Evolutionary conservation across 2,113 vertebrate genomes (phyloP).

Genomic region (Eudyptes chrysolophus): DNA sequence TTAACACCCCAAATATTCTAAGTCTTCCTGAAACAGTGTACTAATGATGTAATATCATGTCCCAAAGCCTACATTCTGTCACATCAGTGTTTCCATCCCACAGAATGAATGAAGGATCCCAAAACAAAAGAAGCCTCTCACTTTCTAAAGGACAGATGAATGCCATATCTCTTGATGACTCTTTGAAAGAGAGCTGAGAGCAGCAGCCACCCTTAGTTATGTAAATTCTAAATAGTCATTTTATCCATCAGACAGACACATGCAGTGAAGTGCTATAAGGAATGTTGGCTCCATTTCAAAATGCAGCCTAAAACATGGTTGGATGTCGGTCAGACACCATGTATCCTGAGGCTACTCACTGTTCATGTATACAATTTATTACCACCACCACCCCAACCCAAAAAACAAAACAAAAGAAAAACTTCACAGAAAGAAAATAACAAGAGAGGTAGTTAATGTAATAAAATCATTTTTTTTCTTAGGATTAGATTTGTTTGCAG

Average conservation of each 20-base stretch:
- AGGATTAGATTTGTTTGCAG: background rate
- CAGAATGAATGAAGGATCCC: background rate
- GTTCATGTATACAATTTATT: background rate
- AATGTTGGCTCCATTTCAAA: background rate
- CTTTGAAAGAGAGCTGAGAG: background rate
- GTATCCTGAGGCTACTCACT: background rate
- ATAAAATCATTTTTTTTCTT: background rate
- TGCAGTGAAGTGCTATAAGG: background rate
- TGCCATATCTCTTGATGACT: background rate
- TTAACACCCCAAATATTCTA: background rate
- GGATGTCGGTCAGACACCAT: background rate
- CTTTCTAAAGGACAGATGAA: background rate
- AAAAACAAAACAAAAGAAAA: background rate
- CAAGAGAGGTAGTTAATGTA: background rate
- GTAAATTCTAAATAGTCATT: background rate
- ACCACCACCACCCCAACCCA: accelerated
- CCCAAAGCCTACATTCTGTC: background rate
- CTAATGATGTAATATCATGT: background rate
- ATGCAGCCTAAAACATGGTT: background rate
- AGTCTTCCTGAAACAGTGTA: background rate
- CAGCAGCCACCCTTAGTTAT: background rate
- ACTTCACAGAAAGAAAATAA: background rate
- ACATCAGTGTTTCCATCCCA: background rate
- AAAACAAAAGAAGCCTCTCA: background rate
- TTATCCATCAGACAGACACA: background rate